Base-by-base conservation (phyloP, 1,140 invertebrate genomes). In the Ectropis grisescens region DNA sequence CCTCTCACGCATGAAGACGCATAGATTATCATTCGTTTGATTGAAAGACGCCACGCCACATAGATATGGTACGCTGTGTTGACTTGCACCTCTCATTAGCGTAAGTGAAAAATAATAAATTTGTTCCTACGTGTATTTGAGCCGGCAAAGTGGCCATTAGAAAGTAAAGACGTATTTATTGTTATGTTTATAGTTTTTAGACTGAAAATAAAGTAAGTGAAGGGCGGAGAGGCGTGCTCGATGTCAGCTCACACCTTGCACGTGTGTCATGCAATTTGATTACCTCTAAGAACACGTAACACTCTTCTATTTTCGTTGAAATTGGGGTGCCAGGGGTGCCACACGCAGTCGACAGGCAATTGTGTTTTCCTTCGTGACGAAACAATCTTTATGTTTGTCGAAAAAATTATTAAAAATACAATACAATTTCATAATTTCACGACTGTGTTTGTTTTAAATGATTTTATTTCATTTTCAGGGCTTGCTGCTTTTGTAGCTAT, bases 181-280 rank as follows among this genome's bases (percentile, higher is more conserved):
- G 47, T 62, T 52, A 41, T 36, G 47, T 60, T 59, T 59, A 61
- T 30, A 45, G 42, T 47, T 45, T 46, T 46, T 49, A 37, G 34
- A 39, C 38, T 56, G 62, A 66, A 72, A 68, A 76, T 71, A 74
- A 66, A 56, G 56, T n/a, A n/a, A 61, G 58, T 47, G 61, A 61
- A 60, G 61, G 70, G 65, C 46, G 50, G 38, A 33, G 48, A 52
- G 46, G 54, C 44, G 30, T 74, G 75, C 55, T 52, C 64, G 48
- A 37, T 49, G 37, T 80, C 64, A 52, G 32, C 62, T 75, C 55
- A 60, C 75, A 76, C 75, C 53, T 68, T 55, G 34, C 64, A 64
- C 62, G 70, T 70, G 66, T 74, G 67, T 67, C 68, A 44, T 61
- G 64, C 47, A 56, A 31, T 66, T 57, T 58, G 59, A 68, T 70